Conservation (phyloP, 2,888 invertebrate species). For the Cataglyphis altisquamis region DNA sequence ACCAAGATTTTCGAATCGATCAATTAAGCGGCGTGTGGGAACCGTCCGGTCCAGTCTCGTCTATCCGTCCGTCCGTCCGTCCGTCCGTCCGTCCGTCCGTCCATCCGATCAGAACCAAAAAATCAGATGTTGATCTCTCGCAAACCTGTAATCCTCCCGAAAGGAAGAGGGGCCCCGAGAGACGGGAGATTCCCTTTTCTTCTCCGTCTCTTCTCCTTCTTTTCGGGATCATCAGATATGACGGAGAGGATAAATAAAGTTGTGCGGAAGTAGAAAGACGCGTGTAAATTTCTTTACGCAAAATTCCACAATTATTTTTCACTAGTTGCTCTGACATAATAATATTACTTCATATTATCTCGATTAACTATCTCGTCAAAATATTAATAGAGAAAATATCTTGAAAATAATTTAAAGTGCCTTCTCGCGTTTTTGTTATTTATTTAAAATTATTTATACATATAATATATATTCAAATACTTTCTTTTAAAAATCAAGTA, state of each 20-base stretch:
- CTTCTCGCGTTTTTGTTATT: neutral
- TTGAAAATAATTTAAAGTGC: neutral
- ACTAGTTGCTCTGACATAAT: neutral
- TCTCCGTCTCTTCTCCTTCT: neutral
- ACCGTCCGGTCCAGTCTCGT: conserved; percentile 81
- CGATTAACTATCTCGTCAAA: neutral
- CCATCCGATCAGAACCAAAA: conserved; percentile 82
- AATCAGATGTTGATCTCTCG: conserved; percentile 85
- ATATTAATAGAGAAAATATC: neutral
- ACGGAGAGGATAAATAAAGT: conserved; percentile 56
- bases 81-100: conserved; percentile 74
- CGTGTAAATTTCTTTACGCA: neutral
- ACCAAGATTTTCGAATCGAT: conserved; percentile 86
- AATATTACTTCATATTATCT: neutral
- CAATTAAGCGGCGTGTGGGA: conserved; percentile 86
- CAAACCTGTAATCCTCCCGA: conserved; percentile 86
- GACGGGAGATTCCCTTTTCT: conserved; percentile 36
- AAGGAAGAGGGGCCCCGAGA: conserved; percentile 67
- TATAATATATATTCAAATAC: neutral
- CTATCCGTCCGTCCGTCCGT: conserved; percentile 74
- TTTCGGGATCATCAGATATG: conserved; percentile 42
- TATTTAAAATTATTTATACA: neutral
- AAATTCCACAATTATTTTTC: conserved; percentile 42
- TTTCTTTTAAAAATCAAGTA: neutral
- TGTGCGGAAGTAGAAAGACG: conserved; percentile 32